phyloP scores from a whole-genome alignment of 2,888 invertebrate species.

The Sphaeridia pumilis region DNA sequence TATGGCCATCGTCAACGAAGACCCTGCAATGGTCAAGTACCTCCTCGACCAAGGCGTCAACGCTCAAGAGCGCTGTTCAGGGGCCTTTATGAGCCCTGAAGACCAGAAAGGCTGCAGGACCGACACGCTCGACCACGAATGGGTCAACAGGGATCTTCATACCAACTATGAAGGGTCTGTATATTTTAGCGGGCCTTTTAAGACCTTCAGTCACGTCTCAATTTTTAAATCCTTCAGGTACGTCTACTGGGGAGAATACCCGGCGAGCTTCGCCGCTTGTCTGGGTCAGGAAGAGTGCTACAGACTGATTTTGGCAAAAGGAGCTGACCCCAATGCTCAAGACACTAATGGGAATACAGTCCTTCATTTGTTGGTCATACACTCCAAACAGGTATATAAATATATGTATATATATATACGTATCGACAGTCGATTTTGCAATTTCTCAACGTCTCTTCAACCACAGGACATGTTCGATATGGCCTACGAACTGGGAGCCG shows the following conservation, averaged over 20 bases:
- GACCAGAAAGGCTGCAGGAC: conserved; percentile 84
- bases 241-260: conserved; percentile 98
- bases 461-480: conserved; percentile 90
- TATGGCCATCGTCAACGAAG: conserved; percentile 96
- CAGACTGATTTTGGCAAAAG: conserved; percentile 80
- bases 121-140: conserved; percentile 82
- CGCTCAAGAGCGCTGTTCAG: conserved; percentile 78
- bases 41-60: conserved; percentile 82
- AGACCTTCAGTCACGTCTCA: too few species aligned
- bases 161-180: conserved; percentile 73
- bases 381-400: conserved; percentile 71
- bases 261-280: conserved; percentile 90
- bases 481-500: conserved; percentile 84
- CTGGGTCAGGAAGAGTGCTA: conserved; percentile 95
- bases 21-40: conserved; percentile 93
- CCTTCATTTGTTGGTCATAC: conserved; percentile 90
- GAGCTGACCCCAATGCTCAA: conserved; percentile 86
- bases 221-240: too few species aligned
- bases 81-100: conserved; percentile 91
- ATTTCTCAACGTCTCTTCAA: too few species aligned
- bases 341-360: conserved; percentile 97
- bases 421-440: too few species aligned
- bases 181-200: too few species aligned
- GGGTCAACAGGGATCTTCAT: conserved; percentile 65
- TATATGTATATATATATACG: too few species aligned